phyloP scores from a whole-genome alignment of 2,797 vertebrate species.

The Xenops minutus region DNA sequence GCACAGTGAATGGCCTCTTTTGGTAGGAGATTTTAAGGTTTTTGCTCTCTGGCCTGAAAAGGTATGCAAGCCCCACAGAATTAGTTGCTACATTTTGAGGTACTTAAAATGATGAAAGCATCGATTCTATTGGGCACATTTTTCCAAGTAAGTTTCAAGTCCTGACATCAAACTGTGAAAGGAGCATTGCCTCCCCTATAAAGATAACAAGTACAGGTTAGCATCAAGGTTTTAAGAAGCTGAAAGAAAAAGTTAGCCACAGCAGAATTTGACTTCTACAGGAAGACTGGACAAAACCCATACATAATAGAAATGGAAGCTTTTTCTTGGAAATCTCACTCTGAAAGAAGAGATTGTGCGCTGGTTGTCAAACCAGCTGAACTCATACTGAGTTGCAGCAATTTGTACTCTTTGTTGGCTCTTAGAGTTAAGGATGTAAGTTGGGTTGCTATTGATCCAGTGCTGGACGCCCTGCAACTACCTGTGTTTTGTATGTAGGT shows the following conservation, averaged over 20 bases:
- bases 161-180: not conserved
- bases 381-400: constrained; percentile 52
- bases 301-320: not conserved
- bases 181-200: not conserved
- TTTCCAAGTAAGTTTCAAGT: not conserved
- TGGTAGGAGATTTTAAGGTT: not conserved
- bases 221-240: not conserved
- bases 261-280: not conserved
- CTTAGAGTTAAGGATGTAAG: constrained; percentile 47
- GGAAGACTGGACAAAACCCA: not conserved
- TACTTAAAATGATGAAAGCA: not conserved
- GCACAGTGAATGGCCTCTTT: not conserved
- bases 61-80: not conserved
- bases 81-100: not conserved
- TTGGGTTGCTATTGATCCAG: constrained; percentile 54
- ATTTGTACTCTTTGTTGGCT: constrained; percentile 60
- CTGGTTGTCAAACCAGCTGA: constrained; percentile 18
- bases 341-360: constrained; percentile 26
- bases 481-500: not conserved
- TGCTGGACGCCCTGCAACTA: constrained; percentile 30
- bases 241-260: not conserved
- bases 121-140: not conserved
- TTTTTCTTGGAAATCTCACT: constrained; percentile 37
- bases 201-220: not conserved
- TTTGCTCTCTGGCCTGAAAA: not conserved